Base-by-base conservation (phyloP, 1,140 invertebrate genomes). In the Charaxes varanes region DNA sequence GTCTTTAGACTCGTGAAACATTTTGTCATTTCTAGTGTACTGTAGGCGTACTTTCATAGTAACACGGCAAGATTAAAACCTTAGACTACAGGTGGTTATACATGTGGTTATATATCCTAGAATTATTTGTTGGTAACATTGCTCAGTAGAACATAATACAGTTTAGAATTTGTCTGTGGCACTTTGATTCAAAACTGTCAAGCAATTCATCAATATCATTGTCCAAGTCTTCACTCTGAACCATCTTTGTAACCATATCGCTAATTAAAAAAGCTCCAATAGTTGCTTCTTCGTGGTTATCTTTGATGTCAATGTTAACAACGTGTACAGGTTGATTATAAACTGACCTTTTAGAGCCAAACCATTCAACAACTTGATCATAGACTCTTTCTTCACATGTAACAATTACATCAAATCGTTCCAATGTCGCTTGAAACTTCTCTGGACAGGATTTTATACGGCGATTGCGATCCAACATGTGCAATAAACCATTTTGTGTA, bases 221-320 rank as follows among this genome's bases (percentile, higher is more conserved):
- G 65, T 99, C 98, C 49, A 99, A 85, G 79, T 99, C 97, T 30
- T 96, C 93, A 59, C 93, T 94, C 73, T 93, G 90, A 4, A 92
- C 88, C 78, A 99, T 86, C 94, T 94, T 90, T 30, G 91, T 90
- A 30, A 97, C 94, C 76, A 99, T 88, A 85, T 99, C 96, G 78
- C 93, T 95, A 46, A 99, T 97, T 43, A 99, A 86, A 86, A 99
- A 98, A n/a, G 98, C 98, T 45, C 98, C 98, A 66, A 99, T 93
- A n/a, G 97, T 97, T 0, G 98, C 98, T 79, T 99, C 98, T 86
- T 99, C 98, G 45, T 99, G 97, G 84, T 99, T 99, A 86, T 99
- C 98, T 80, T 97, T 95, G 70, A 99, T 98, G 68, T 99, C 97
- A 56, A 99, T 93, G 80, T 99, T 99, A 14, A 99, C 94, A 6